A percentile compares a stretch with the other conserved stretches of the same genome.
Conservation (phyloP, 2,888 invertebrate species). For the Phania funesta region DNA sequence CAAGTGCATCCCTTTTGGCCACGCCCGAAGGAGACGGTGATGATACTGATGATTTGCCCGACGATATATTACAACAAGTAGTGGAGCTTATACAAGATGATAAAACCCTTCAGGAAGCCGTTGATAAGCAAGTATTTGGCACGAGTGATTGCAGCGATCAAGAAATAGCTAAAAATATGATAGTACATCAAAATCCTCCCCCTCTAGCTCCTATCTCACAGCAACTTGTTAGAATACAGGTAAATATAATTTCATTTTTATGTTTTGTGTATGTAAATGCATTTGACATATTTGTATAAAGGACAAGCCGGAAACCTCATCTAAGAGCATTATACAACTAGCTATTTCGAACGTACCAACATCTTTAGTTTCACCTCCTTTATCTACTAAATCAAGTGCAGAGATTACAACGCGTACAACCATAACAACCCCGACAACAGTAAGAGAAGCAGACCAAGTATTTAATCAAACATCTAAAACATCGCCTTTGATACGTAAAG, state of each 20-base stretch:
- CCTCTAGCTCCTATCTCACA: slow-evolving; percentile 62
- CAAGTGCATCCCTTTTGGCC: slow-evolving; percentile 74
- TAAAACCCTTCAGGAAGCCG: slow-evolving; percentile 86
- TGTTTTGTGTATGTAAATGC: background rate
- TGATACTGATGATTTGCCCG: slow-evolving; percentile 83
- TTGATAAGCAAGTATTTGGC: slow-evolving; percentile 84
- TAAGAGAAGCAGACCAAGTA: slow-evolving; percentile 22
- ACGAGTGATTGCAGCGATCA: slow-evolving; percentile 71
- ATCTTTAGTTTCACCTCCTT: background rate
- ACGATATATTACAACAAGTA: slow-evolving; percentile 87
- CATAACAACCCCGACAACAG: slow-evolving; percentile 58
- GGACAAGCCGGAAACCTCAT: slow-evolving; percentile 50
- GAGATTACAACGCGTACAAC: slow-evolving; percentile 9
- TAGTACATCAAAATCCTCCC: slow-evolving; percentile 54
- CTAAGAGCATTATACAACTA: slow-evolving; percentile 71
- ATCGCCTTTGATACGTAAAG: slow-evolving; percentile 69
- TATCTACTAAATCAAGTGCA: background rate
- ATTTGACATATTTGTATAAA: slow-evolving; percentile 11
- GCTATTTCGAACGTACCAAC: slow-evolving; percentile 67
- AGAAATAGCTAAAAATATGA: slow-evolving; percentile 46
- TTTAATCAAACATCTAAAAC: slow-evolving; percentile 48
- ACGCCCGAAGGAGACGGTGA: slow-evolving; percentile 82
- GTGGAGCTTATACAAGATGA: slow-evolving; percentile 86
- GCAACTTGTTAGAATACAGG: slow-evolving; percentile 45
- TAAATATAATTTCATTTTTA: slow-evolving; percentile 8